phyloP scores from a whole-genome alignment of 2,113 vertebrate genomes.

The Podiceps cristatus region DNA sequence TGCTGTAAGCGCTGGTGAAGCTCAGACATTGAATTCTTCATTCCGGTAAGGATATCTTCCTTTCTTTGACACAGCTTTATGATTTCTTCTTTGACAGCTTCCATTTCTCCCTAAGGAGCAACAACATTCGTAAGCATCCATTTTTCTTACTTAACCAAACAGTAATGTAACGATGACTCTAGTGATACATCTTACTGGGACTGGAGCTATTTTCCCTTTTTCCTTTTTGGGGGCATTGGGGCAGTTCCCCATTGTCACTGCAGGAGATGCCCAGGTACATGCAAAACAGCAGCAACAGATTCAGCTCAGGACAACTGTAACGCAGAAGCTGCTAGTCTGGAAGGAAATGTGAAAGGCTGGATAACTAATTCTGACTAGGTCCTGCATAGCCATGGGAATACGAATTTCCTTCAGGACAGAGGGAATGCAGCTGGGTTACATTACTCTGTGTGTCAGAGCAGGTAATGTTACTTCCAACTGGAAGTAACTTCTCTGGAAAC shows the following conservation, averaged over 20 bases:
- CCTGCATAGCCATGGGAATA: not conserved
- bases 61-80: conserved; percentile 76
- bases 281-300: not conserved
- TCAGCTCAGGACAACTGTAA: not conserved
- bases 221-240: conserved; percentile 10
- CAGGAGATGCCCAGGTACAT: not conserved
- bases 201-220: not conserved
- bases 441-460: conserved; percentile 39
- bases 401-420: not conserved
- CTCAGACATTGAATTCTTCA: conserved; percentile 70
- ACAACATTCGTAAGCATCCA: not conserved
- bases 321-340: not conserved
- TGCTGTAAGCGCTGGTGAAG: conserved; percentile 71
- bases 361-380: not conserved
- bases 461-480: not conserved
- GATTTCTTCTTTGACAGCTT: conserved; percentile 73
- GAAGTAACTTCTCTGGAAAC: not conserved
- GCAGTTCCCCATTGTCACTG: conserved; percentile 47
- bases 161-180: not conserved
- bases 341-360: not conserved
- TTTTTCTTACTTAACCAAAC: not conserved
- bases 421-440: conserved; percentile 36
- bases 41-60: conserved; percentile 61
- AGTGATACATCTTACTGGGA: conserved; percentile 35
- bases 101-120: conserved; percentile 69